Conservation (phyloP, 2,888 invertebrate genomes). For the Andrena praecox region DNA sequence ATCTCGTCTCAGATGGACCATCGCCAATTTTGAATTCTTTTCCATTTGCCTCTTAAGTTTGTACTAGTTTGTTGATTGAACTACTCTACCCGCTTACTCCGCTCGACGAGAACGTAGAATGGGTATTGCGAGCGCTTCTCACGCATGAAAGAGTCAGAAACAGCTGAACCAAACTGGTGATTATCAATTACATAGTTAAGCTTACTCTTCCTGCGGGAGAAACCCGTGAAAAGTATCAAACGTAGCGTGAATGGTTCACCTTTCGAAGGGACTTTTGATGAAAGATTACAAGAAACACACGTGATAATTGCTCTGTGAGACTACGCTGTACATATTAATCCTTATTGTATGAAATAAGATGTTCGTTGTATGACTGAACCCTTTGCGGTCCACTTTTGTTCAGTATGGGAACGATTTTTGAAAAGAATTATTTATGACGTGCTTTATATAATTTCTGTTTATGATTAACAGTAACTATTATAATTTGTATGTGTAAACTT, state of each 20-base stretch:
- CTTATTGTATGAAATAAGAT: constrained; percentile 27
- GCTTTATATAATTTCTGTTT: constrained; percentile 4
- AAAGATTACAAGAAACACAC: constrained; percentile 33
- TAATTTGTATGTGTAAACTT: constrained; percentile 30
- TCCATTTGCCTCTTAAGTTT: constrained; percentile 6
- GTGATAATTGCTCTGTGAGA: constrained; percentile 50
- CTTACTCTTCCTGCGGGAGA: constrained; percentile 2
- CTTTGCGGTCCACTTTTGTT: constrained; percentile 45
- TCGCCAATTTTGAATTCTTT: not conserved
- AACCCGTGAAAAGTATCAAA: not conserved
- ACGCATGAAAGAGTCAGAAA: constrained; percentile 49
- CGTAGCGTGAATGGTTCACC: constrained; percentile 43
- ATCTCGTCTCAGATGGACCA: not conserved
- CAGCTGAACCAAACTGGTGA: not conserved
- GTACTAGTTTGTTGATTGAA: constrained; percentile 26
- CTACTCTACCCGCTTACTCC: not conserved
- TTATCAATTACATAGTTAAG: constrained; percentile 1
- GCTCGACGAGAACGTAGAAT: not conserved
- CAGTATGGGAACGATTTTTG: not conserved
- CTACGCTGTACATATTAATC: constrained; percentile 39
- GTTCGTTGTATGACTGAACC: constrained; percentile 36
- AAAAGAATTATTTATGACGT: not conserved
- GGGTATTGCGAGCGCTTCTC: constrained; percentile 4
- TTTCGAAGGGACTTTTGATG: constrained; percentile 52
- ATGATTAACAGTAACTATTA: constrained; percentile 10